These are phyloP conservation scores for Drosophila demipolita DNA, from an alignment of 2,888 invertebrate genomes.

Conservation along the genomic window DNA sequence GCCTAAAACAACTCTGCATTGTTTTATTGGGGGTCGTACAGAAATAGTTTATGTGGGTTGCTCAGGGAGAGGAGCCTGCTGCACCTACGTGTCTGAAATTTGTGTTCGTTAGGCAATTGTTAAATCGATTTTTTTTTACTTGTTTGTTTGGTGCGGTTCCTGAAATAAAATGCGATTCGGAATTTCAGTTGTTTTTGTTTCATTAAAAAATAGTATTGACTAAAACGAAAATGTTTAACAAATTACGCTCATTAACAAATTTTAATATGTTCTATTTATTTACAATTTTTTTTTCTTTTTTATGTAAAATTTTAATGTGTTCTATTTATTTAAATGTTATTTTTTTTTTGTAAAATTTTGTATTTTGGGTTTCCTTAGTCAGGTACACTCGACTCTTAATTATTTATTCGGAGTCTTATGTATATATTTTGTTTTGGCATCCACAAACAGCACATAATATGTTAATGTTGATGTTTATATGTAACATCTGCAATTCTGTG, in stretches of 20 bases:
- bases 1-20: neutral
- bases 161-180: neutral
- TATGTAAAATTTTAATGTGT: neutral
- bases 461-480: neutral
- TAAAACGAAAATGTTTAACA: neutral
- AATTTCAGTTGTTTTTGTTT: neutral
- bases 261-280: neutral
- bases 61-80: neutral
- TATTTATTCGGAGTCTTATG: neutral
- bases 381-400: neutral
- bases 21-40: neutral
- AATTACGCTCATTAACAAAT: neutral
- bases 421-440: neutral
- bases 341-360: neutral
- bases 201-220: neutral
- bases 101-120: conserved; percentile 1
- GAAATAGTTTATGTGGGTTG: neutral
- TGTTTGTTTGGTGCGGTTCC: neutral
- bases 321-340: neutral
- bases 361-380: neutral
- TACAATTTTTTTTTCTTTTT: neutral
- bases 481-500: neutral
- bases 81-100: neutral
- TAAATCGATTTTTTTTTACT: conserved; percentile 1
- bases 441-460: neutral